Evolutionary conservation across 2,113 vertebrate genomes (phyloP).

Genomic region (Limanda limanda): DNA sequence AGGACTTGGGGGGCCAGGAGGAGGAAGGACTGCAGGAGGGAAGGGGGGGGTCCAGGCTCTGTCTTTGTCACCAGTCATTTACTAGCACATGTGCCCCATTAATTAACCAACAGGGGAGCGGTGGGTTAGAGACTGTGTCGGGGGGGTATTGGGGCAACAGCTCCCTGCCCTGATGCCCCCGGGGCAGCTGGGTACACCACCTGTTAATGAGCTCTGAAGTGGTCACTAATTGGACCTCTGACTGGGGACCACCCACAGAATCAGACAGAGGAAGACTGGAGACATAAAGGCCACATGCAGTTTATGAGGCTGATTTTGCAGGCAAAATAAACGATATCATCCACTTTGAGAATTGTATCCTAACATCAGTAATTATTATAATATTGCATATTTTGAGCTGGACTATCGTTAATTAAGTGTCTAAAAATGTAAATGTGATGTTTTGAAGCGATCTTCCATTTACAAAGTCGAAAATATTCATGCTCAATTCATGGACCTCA

Average conservation of each 20-base stretch:
- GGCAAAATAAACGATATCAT: neutral
- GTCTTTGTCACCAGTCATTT: constrained; percentile 63
- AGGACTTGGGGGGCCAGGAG: constrained; percentile 11
- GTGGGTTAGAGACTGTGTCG: constrained; percentile 5
- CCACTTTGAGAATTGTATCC: neutral
- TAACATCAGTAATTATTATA: neutral
- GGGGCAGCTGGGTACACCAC: constrained; percentile 84
- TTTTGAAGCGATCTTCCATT: no score
- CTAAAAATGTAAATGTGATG: no score
- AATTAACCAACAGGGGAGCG: constrained; percentile 76
- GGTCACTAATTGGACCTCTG: constrained; percentile 79
- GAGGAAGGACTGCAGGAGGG: neutral
- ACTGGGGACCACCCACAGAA: constrained; percentile 65
- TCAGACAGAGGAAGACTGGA: constrained; percentile 9
- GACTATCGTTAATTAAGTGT: no score
- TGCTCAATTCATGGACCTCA: no score
- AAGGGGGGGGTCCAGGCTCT: neutral
- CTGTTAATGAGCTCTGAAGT: constrained; percentile 84
- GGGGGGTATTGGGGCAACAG: constrained; percentile 22
- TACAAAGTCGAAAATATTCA: no score
- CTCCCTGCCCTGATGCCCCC: constrained; percentile 55
- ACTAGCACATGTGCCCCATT: constrained; percentile 73
- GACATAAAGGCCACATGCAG: constrained; percentile 39
- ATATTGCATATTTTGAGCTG: no score
- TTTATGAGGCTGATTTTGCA: constrained; percentile 35